Evolutionary conservation across 2,888 invertebrate species (phyloP).

Genomic region (Acrobasis suavella): DNA sequence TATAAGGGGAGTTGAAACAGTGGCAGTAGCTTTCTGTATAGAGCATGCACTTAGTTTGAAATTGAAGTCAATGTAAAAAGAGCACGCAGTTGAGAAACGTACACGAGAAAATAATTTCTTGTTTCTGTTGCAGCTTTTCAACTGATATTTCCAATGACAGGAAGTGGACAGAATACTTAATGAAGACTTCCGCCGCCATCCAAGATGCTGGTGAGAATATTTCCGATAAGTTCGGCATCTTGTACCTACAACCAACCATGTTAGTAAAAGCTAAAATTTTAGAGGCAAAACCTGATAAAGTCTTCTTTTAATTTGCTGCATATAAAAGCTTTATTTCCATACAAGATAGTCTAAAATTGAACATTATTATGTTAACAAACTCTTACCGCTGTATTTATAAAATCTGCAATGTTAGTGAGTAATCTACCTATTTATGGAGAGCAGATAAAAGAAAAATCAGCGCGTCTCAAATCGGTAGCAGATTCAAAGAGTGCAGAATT

Average conservation of each 20-base stretch:
- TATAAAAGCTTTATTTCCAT: no score
- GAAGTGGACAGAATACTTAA: conserved; percentile 54
- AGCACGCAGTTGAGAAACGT: background rate
- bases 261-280: background rate
- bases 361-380: no score
- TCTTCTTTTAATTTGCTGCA: no score
- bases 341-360: no score
- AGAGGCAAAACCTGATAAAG: background rate
- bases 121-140: conserved; percentile 48
- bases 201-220: conserved; percentile 29
- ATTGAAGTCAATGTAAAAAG: conserved; percentile 11
- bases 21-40: conserved; percentile 28
- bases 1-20: conserved; percentile 2
- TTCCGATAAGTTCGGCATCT: background rate
- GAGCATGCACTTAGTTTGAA: conserved; percentile 24
- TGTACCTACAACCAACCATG: background rate
- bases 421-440: no score
- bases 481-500: no score
- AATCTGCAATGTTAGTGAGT: no score
- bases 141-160: conserved; percentile 41
- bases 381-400: no score
- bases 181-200: conserved; percentile 42
- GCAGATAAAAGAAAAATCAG: no score
- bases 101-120: conserved; percentile 21
- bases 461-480: no score